phyloP scores from a whole-genome alignment of 2,797 vertebrate genomes.

The Lophotriccus pileatus region DNA sequence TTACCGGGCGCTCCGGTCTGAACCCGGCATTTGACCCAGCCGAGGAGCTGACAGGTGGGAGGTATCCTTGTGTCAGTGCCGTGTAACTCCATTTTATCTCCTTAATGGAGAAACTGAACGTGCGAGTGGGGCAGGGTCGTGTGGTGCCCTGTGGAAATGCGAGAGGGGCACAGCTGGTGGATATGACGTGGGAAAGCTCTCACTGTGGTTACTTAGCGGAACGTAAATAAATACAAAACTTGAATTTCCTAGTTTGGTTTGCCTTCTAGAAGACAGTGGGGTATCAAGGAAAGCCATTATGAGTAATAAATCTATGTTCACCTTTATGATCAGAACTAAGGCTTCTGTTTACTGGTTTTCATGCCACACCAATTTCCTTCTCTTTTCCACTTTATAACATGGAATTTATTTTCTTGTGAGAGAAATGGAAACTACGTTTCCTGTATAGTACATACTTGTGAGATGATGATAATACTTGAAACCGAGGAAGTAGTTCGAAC shows the following conservation, averaged over 20 bases:
- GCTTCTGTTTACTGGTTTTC: neutral
- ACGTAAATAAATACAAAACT: rapidly evolving
- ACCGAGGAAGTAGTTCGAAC: rapidly evolving
- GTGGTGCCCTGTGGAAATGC: rapidly evolving
- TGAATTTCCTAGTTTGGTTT: neutral
- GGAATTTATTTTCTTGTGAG: neutral
- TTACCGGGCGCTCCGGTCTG: rapidly evolving
- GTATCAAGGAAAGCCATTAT: neutral
- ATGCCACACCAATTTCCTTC: rapidly evolving
- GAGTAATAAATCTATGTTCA: rapidly evolving
- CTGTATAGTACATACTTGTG: rapidly evolving
- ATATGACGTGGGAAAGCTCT: rapidly evolving
- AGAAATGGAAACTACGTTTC: neutral
- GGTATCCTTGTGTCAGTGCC: rapidly evolving
- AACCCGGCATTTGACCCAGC: rapidly evolving
- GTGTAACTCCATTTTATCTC: rapidly evolving
- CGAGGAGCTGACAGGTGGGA: rapidly evolving
- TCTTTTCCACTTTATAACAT: rapidly evolving
- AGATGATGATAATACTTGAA: neutral
- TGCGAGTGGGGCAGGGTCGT: rapidly evolving
- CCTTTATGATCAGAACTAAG: rapidly evolving
- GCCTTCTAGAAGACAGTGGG: neutral
- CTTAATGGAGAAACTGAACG: rapidly evolving
- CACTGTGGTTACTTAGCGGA: rapidly evolving
- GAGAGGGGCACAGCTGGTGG: rapidly evolving